phyloP scores from a whole-genome alignment of 2,113 vertebrate genomes.

The Zosterops japonicus region DNA sequence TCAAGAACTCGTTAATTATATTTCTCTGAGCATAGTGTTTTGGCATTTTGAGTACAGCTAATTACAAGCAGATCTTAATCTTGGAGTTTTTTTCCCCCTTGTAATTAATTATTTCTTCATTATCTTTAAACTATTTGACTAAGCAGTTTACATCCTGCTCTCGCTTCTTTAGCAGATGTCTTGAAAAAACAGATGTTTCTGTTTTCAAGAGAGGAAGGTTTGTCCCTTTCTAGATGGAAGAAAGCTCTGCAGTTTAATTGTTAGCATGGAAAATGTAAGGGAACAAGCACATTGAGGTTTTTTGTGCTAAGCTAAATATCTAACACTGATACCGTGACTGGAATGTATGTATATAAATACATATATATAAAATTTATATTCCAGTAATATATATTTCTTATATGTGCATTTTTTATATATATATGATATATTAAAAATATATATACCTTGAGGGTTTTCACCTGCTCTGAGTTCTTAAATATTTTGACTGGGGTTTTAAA shows the following conservation, averaged over 20 bases:
- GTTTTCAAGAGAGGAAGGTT: constrained; percentile 35
- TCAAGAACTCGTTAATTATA: constrained; percentile 69
- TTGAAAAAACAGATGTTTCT: constrained; percentile 68
- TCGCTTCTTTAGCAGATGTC: constrained; percentile 67
- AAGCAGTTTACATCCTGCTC: constrained; percentile 63
- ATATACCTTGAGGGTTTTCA: not conserved
- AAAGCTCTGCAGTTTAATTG: not conserved
- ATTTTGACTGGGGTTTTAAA: not conserved
- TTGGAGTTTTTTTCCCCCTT: not conserved
- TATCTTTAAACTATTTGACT: constrained; percentile 66
- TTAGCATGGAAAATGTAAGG: not conserved
- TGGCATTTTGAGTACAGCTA: constrained; percentile 67
- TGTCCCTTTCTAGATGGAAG: constrained; percentile 16
- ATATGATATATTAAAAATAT: not conserved
- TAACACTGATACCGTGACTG: not conserved
- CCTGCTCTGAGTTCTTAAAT: not conserved
- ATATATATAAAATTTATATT: not conserved
- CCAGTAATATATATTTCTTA: not conserved
- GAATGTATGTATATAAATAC: not conserved
- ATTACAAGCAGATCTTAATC: constrained; percentile 75
- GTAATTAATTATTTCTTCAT: constrained; percentile 74
- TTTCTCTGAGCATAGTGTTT: constrained; percentile 55
- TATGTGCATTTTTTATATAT: not conserved
- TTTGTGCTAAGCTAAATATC: not conserved
- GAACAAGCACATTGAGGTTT: not conserved